Conservation (phyloP, 2,113 vertebrate species). For the Tylochromis polylepis region DNA sequence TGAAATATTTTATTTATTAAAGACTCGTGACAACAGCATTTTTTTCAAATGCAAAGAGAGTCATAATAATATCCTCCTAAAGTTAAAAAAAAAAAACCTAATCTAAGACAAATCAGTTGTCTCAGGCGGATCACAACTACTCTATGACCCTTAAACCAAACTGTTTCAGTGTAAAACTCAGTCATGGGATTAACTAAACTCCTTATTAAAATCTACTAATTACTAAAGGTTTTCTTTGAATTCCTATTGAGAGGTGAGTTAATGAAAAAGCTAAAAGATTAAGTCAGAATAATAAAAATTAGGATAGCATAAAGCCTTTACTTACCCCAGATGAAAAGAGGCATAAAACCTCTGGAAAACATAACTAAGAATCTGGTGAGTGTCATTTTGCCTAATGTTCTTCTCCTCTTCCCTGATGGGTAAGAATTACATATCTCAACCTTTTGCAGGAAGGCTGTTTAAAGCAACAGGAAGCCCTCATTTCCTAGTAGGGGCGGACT, state of each 20-base stretch:
- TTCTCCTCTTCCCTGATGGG: constrained; percentile 49
- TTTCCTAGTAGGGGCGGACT: constrained; percentile 75
- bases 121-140: background rate
- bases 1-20: background rate
- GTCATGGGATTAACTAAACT: constrained; percentile 9
- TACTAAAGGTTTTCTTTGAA: background rate
- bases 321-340: constrained; percentile 63
- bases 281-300: background rate
- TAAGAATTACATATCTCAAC: constrained; percentile 63
- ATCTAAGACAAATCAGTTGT: background rate
- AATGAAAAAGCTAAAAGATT: background rate
- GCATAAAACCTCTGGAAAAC: constrained; percentile 24
- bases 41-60: background rate
- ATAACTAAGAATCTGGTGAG: background rate
- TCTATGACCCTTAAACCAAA: background rate
- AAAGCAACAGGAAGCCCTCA: constrained; percentile 76
- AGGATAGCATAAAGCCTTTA: constrained; percentile 6
- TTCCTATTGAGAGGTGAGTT: constrained; percentile 29
- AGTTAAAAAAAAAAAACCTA: background rate
- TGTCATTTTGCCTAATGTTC: constrained; percentile 52
- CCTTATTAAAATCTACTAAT: constrained; percentile 6
- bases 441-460: constrained; percentile 70
- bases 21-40: background rate
- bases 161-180: background rate
- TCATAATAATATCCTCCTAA: background rate